These are phyloP conservation scores for Chitala chitala DNA, from an alignment of 2,113 vertebrate species.

Conservation along the genomic window DNA sequence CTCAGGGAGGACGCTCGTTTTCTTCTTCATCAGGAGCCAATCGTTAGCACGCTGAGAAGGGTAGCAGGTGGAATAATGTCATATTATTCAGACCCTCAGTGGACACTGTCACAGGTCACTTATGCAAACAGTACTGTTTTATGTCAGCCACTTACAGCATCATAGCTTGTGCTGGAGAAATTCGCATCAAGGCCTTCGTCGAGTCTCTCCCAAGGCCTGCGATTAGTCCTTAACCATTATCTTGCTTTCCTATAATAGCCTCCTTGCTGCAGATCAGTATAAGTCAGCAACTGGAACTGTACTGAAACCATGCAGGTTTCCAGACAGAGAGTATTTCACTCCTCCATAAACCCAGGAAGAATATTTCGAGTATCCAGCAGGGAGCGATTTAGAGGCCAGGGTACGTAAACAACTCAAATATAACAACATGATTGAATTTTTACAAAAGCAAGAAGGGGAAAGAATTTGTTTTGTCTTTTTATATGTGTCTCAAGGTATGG, in stretches of 20 bases:
- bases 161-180: background rate
- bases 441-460: no score
- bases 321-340: background rate
- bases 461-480: no score
- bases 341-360: background rate
- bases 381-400: no score
- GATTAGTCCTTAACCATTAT: no score
- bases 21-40: background rate
- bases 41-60: background rate
- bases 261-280: background rate
- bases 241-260: no score
- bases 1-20: no score
- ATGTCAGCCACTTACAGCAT: background rate
- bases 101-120: background rate
- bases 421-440: no score
- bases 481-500: no score
- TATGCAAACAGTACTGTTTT: background rate
- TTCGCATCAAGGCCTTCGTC: no score
- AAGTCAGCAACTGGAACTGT: background rate
- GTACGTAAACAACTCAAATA: no score
- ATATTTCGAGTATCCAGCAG: no score
- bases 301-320: background rate
- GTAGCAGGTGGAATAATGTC: background rate
- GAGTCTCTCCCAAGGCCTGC: no score
- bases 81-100: background rate